Conservation (phyloP, 2,888 invertebrate species). For the Idaea dimidiata region DNA sequence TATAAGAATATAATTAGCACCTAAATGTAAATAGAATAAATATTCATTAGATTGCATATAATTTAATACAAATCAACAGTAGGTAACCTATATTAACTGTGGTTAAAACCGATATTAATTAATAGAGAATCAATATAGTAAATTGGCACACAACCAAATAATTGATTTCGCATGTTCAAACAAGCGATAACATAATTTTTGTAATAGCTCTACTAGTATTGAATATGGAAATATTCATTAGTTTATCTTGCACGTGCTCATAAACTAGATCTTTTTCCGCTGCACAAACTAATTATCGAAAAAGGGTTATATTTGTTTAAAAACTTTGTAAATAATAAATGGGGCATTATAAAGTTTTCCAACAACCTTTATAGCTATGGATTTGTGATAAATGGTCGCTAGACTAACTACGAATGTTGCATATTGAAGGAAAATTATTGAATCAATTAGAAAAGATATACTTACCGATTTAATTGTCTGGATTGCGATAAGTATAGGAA, state of each 20-base stretch:
- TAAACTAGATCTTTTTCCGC: slow-evolving; percentile 51
- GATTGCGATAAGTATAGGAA: slow-evolving; percentile 28
- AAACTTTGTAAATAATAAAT: slow-evolving; percentile 37
- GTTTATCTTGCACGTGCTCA: slow-evolving; percentile 56
- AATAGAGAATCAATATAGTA: slow-evolving; percentile 2
- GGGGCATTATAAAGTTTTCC: slow-evolving; percentile 25
- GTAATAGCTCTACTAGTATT: slow-evolving; percentile 14
- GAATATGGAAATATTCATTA: slow-evolving; percentile 34
- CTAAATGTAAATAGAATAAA: background rate
- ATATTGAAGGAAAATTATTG: slow-evolving; percentile 37
- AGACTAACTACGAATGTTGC: slow-evolving; percentile 14
- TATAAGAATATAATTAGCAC: background rate
- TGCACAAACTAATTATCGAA: slow-evolving; percentile 48
- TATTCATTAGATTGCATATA: background rate
- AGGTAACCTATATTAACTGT: background rate
- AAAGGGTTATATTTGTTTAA: slow-evolving; percentile 38
- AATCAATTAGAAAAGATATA: slow-evolving; percentile 24
- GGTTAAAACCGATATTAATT: slow-evolving; percentile 3
- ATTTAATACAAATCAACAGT: background rate
- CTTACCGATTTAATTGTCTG: slow-evolving; percentile 19
- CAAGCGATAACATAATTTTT: slow-evolving; percentile 35
- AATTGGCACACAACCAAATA: slow-evolving; percentile 25
- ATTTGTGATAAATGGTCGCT: slow-evolving; percentile 6
- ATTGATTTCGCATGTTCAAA: slow-evolving; percentile 46
- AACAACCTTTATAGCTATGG: slow-evolving; percentile 11